Evolutionary conservation across 2,797 vertebrate species (phyloP).

Genomic region (Denticeps clupeoides): DNA sequence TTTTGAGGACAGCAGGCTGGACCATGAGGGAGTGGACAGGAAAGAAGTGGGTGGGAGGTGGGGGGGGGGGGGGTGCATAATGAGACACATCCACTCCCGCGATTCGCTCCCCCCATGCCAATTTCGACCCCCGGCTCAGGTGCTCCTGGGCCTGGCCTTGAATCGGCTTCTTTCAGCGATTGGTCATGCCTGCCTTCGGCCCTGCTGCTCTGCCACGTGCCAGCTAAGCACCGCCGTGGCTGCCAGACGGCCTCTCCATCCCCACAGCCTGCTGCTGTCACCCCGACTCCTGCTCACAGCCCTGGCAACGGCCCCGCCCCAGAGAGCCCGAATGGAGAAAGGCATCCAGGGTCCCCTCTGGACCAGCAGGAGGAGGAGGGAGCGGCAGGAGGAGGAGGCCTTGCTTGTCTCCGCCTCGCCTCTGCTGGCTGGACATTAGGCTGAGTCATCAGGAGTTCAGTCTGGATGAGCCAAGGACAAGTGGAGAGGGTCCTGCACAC

Average conservation of each 20-base stretch:
- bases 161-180: slow-evolving; percentile 72
- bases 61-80: neutral
- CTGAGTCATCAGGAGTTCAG: slow-evolving; percentile 62
- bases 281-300: slow-evolving; percentile 32
- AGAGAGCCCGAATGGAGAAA: slow-evolving; percentile 41
- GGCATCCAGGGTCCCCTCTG: slow-evolving; percentile 61
- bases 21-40: neutral
- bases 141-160: slow-evolving; percentile 59
- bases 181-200: slow-evolving; percentile 65
- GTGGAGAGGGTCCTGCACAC: slow-evolving; percentile 1
- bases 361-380: slow-evolving; percentile 44
- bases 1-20: no score
- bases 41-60: neutral
- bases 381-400: no score
- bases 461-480: slow-evolving; percentile 36
- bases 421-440: slow-evolving; percentile 40
- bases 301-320: slow-evolving; percentile 47
- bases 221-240: slow-evolving; percentile 63
- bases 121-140: slow-evolving; percentile 65
- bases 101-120: no score
- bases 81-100: no score
- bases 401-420: slow-evolving; percentile 30
- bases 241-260: slow-evolving; percentile 67
- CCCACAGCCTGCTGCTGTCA: slow-evolving; percentile 59
- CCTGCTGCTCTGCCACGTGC: slow-evolving; percentile 78